Conservation (phyloP, 1,140 invertebrate species). For the Bursaphelenchus mucronatus region DNA sequence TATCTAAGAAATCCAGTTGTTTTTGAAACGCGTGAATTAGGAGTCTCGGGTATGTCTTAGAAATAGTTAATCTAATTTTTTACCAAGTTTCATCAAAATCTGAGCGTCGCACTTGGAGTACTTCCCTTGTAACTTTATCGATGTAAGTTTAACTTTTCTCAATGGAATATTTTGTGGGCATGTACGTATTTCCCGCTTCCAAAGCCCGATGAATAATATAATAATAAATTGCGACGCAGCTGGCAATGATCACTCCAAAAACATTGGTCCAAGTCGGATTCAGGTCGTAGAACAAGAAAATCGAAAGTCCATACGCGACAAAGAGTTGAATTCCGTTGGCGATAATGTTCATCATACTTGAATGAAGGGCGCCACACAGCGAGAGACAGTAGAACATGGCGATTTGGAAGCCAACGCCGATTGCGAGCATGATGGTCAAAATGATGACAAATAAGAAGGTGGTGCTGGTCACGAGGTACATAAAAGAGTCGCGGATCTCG, state of each 20-base stretch:
- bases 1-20: too few species aligned
- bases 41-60: too few species aligned
- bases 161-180: not conserved
- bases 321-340: constrained; percentile 59
- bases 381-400: constrained; percentile 33
- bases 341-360: constrained; percentile 32
- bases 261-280: constrained; percentile 37
- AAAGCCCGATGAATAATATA: constrained; percentile 17
- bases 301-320: constrained; percentile 64
- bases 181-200: constrained; percentile 15
- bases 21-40: too few species aligned
- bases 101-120: too few species aligned
- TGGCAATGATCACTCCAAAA: constrained; percentile 31
- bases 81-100: too few species aligned
- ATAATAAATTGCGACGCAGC: constrained; percentile 23
- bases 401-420: constrained; percentile 59
- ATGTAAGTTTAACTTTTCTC: not conserved
- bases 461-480: constrained; percentile 39
- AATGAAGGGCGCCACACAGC: constrained; percentile 23
- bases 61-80: too few species aligned
- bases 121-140: too few species aligned
- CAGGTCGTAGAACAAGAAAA: constrained; percentile 44
- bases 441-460: constrained; percentile 58
- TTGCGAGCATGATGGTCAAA: constrained; percentile 61
- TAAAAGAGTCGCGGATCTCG: constrained; percentile 44